A percentile compares a stretch with the other conserved stretches of the same genome.
Evolutionary conservation across 2,113 vertebrate genomes (phyloP).

Genomic region (Sturnus vulgaris): DNA sequence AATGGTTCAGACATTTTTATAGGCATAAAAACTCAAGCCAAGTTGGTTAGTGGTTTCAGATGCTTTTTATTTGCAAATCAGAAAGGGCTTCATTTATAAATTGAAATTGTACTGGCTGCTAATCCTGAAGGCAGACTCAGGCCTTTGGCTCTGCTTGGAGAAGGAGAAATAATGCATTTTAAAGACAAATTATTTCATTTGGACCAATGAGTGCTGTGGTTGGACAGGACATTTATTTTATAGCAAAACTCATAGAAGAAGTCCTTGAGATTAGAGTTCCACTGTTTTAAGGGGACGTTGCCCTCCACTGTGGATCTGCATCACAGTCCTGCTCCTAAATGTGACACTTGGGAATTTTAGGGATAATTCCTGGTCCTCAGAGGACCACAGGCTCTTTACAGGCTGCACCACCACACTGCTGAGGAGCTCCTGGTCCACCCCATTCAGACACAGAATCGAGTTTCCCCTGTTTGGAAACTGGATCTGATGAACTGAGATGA

Average conservation of each 20-base stretch:
- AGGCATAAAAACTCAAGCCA: conserved; percentile 40
- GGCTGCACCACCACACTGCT: neutral
- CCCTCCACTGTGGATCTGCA: rapidly evolving
- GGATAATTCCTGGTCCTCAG: neutral
- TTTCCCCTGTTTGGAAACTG: no score
- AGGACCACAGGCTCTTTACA: neutral
- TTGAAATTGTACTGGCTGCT: conserved; percentile 1
- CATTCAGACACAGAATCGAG: rapidly evolving
- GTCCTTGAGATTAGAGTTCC: neutral
- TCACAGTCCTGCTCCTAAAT: neutral
- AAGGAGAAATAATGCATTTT: neutral
- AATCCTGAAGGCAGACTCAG: neutral
- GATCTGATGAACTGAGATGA: neutral
- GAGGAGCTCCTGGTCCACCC: neutral
- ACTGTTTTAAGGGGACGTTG: rapidly evolving
- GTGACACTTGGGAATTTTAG: rapidly evolving
- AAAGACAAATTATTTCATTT: conserved; percentile 56
- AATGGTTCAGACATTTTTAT: conserved; percentile 62
- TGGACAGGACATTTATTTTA: conserved; percentile 10
- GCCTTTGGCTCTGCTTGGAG: neutral
- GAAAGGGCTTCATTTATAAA: conserved; percentile 32
- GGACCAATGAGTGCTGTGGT: conserved; percentile 39
- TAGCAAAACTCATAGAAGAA: neutral
- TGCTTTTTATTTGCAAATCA: conserved; percentile 51
- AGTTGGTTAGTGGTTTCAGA: conserved; percentile 58